These are phyloP conservation scores for Ceyx cyanopectus DNA, from an alignment of 2,113 vertebrate species.

Conservation along the genomic window DNA sequence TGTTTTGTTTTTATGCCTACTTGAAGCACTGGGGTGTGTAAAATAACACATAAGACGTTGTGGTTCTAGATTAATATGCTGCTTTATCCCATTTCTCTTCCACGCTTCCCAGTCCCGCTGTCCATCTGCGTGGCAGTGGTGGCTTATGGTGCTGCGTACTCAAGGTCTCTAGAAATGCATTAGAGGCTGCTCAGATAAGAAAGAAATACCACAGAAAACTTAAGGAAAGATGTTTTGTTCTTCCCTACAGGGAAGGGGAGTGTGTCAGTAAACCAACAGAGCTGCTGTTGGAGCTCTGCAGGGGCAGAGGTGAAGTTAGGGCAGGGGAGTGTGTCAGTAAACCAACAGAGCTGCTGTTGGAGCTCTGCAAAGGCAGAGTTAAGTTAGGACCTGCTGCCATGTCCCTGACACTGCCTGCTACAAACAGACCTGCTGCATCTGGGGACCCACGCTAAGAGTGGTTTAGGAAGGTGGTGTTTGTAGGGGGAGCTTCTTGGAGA, in stretches of 20 bases:
- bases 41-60: not conserved
- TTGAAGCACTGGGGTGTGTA: not conserved
- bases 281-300: not conserved
- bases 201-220: rapidly evolving
- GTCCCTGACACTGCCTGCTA: not conserved
- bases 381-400: not conserved
- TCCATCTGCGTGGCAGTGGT: not conserved
- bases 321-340: not conserved
- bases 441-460: not conserved
- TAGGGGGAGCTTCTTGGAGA: not conserved
- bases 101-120: rapidly evolving
- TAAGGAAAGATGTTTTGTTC: not conserved
- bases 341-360: not conserved
- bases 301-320: not conserved
- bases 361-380: not conserved
- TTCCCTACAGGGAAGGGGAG: not conserved
- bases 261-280: not conserved
- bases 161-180: not conserved
- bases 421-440: not conserved
- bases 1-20: not conserved
- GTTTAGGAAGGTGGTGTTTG: not conserved
- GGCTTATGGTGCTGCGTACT: not conserved
- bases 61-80: not conserved
- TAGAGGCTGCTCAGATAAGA: not conserved
- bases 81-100: not conserved